Conservation (phyloP, 2,113 vertebrate genomes). For the Quiscalus mexicanus region DNA sequence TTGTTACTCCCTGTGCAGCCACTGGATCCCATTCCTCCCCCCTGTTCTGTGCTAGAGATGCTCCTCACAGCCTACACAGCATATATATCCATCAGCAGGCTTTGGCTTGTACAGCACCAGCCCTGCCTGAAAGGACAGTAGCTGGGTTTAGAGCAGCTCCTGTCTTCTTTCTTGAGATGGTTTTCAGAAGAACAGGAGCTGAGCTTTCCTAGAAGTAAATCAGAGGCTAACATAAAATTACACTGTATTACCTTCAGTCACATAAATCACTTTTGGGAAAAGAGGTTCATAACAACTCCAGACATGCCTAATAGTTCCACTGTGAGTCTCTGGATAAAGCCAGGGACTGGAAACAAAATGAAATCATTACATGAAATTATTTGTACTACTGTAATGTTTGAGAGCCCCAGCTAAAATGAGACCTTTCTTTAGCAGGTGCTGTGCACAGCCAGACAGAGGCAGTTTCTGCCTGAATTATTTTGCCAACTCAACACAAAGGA, state of each 20-base stretch:
- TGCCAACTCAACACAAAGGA: not conserved
- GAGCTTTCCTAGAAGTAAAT: not conserved
- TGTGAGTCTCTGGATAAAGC: not conserved
- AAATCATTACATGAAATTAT: constrained; percentile 51
- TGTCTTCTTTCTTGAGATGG: not conserved
- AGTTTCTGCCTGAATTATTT: not conserved
- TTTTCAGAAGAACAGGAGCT: not conserved
- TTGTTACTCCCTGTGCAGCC: not conserved
- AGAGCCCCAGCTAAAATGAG: not conserved
- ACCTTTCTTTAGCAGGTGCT: not conserved
- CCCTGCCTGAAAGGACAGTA: not conserved
- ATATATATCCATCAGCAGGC: not conserved
- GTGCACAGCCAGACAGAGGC: not conserved
- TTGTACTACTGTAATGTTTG: not conserved
- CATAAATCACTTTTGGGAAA: constrained; percentile 38
- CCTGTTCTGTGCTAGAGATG: not conserved
- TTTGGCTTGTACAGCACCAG: not conserved
- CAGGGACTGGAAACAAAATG: constrained; percentile 14
- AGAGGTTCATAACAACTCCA: constrained; percentile 32
- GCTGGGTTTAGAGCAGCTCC: not conserved
- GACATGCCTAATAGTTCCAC: constrained; percentile 27
- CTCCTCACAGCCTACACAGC: not conserved
- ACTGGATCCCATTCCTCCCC: not conserved
- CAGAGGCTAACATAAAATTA: not conserved
- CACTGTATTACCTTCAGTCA: not conserved